Evolutionary conservation across 1,140 invertebrate genomes (phyloP).

Genomic region (Homarus americanus): DNA sequence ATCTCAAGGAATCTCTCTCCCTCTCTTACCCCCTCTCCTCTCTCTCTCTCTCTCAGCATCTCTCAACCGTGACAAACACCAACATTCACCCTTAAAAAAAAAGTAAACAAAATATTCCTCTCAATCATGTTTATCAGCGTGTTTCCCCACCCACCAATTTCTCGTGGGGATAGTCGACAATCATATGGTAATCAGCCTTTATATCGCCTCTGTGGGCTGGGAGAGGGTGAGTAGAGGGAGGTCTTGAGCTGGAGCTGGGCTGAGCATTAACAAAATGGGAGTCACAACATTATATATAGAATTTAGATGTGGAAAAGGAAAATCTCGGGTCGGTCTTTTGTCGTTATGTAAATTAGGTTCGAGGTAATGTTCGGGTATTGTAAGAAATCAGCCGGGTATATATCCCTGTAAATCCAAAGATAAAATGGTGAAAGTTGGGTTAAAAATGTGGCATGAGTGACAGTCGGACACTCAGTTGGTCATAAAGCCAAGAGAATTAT

Average conservation of each 20-base stretch:
- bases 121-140: constrained; percentile 8
- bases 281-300: constrained; percentile 48
- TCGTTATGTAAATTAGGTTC: constrained; percentile 57
- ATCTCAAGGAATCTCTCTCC: no score
- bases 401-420: constrained; percentile 17
- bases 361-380: constrained; percentile 42
- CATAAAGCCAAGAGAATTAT: no score
- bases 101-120: neutral
- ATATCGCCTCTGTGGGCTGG: constrained; percentile 14
- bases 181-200: constrained; percentile 32
- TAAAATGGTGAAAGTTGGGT: neutral
- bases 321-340: constrained; percentile 39
- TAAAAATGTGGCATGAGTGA: no score
- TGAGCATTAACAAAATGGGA: constrained; percentile 53
- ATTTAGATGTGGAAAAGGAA: constrained; percentile 46
- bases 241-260: neutral
- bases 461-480: no score
- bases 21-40: no score
- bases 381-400: constrained; percentile 17
- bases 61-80: no score
- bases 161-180: constrained; percentile 21
- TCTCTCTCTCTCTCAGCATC: no score
- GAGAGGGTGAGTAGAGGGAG: constrained; percentile 28
- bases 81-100: neutral
- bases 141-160: neutral